Evolutionary conservation across 2,888 invertebrate species (phyloP).

Genomic region (Campopleginae sp.): DNA sequence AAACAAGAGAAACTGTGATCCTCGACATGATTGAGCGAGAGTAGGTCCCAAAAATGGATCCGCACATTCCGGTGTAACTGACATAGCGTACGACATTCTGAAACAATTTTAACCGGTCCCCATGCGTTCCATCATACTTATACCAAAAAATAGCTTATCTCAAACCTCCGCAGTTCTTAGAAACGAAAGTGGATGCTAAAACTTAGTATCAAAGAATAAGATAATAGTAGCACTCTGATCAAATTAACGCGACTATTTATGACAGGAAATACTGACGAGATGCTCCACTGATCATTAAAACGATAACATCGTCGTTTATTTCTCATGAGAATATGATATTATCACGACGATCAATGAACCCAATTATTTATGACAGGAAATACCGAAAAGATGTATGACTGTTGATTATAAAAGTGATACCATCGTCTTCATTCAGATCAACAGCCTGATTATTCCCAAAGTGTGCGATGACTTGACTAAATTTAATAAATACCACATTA

Average conservation of each 20-base stretch:
- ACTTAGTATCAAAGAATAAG: not conserved
- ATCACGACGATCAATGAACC: no score
- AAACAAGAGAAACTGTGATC: slow-evolving; percentile 87
- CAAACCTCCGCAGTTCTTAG: not conserved
- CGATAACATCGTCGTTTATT: not conserved
- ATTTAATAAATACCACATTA: not conserved
- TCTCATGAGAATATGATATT: no score
- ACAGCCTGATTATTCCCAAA: not conserved
- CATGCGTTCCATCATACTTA: not conserved
- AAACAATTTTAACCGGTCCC: slow-evolving; percentile 18
- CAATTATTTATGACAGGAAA: no score
- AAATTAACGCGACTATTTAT: not conserved
- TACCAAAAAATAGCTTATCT: not conserved
- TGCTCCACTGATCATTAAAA: not conserved
- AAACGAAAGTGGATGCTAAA: not conserved
- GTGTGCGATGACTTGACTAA: not conserved
- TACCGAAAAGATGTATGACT: no score
- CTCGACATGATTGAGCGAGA: slow-evolving; percentile 86
- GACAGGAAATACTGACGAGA: not conserved
- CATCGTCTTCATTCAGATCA: not conserved
- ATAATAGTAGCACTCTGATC: not conserved
- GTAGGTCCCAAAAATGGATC: slow-evolving; percentile 86
- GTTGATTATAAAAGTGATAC: no score
- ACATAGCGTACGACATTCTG: slow-evolving; percentile 78
- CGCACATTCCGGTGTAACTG: slow-evolving; percentile 83